Conservation (phyloP, 2,113 vertebrate genomes). For the Solea solea region DNA sequence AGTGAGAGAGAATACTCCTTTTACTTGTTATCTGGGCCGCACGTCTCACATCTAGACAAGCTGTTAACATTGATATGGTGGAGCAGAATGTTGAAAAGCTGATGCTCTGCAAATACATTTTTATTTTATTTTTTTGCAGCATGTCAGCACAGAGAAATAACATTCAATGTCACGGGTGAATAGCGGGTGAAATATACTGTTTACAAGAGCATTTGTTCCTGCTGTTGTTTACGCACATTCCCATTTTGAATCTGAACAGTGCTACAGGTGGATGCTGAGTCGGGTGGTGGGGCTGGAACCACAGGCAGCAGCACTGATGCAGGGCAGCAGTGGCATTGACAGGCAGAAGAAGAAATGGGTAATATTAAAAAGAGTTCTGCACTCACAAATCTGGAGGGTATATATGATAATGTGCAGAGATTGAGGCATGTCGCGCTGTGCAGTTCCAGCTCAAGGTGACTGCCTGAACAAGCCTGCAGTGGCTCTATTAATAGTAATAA, state of each 20-base stretch:
- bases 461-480: too few species aligned
- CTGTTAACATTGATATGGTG: conserved; percentile 32
- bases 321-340: not conserved
- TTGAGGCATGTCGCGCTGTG: not conserved
- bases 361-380: not conserved
- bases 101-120: conserved; percentile 21
- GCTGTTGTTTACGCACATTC: conserved; percentile 3
- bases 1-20: conserved; percentile 41
- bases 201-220: conserved; percentile 6
- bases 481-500: too few species aligned
- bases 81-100: conserved; percentile 26
- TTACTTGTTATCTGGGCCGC: conserved; percentile 28
- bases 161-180: not conserved
- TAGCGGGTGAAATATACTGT: conserved; percentile 3
- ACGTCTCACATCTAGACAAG: conserved; percentile 31
- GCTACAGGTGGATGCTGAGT: not conserved
- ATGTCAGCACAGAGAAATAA: conserved; percentile 1
- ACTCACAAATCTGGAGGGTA: not conserved
- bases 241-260: not conserved
- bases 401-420: not conserved
- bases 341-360: not conserved
- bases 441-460: not conserved
- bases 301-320: not conserved
- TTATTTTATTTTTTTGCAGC: conserved; percentile 8
- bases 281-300: not conserved